phyloP scores from a whole-genome alignment of 2,113 vertebrate species.

The Telmatochromis brachygnathus region DNA sequence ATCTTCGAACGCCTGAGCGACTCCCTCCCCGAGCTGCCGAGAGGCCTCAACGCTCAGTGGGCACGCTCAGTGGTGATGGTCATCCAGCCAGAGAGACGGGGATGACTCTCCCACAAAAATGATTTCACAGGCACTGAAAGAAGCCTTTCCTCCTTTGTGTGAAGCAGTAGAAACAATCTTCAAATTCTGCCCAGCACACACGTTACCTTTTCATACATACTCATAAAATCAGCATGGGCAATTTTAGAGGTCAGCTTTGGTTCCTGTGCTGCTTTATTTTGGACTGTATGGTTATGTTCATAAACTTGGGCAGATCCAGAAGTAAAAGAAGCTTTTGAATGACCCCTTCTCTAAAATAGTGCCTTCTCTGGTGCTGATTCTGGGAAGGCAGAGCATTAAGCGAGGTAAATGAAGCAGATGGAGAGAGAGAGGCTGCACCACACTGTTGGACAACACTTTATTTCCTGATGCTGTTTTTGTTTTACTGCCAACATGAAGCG shows the following conservation, averaged over 20 bases:
- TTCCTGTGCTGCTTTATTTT: not conserved
- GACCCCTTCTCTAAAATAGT: not conserved
- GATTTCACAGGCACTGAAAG: not conserved
- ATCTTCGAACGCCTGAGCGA: not conserved
- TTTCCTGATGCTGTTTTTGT: not conserved
- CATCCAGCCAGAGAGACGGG: not conserved
- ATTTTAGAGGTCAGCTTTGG: not conserved
- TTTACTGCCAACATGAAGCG: not conserved
- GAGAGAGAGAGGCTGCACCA: not conserved
- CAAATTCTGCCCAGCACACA: not conserved
- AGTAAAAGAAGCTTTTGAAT: not conserved
- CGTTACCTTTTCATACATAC: not conserved
- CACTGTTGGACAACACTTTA: not conserved
- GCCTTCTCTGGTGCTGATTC: not conserved
- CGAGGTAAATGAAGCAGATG: not conserved
- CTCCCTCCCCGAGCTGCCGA: not conserved
- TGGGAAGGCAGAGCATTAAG: not conserved
- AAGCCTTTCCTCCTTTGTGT: not conserved
- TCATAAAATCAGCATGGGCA: not conserved
- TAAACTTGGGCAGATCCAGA: not conserved
- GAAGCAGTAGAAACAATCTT: not conserved
- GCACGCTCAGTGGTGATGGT: not conserved
- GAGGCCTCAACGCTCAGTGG: not conserved
- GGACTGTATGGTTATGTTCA: not conserved
- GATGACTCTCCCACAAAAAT: not conserved